Conservation (phyloP, 2,113 vertebrate genomes). For the Donacobius atricapilla region DNA sequence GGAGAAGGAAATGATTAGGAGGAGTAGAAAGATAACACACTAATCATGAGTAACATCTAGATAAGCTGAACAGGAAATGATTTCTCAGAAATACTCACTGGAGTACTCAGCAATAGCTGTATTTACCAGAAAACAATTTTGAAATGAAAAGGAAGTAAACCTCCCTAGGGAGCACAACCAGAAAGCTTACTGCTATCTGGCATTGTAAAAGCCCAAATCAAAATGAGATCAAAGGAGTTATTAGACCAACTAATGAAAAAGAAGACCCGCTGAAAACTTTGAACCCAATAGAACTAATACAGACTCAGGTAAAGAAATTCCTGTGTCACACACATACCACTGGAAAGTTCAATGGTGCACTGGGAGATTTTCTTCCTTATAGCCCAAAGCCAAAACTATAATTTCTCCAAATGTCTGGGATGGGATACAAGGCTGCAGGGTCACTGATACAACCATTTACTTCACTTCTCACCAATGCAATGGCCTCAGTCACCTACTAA, state of each 20-base stretch:
- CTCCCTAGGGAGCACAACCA: neutral
- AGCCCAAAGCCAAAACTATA: neutral
- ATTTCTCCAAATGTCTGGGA: neutral
- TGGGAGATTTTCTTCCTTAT: neutral
- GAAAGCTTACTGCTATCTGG: neutral
- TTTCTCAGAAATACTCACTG: neutral
- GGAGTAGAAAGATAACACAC: neutral
- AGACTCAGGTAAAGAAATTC: neutral
- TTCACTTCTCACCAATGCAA: neutral
- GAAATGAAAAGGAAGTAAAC: neutral
- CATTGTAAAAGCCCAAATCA: neutral
- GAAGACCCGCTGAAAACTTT: neutral
- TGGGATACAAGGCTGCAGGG: neutral
- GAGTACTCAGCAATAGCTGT: neutral
- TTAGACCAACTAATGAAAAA: neutral
- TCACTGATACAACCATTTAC: neutral
- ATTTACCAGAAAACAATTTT: neutral
- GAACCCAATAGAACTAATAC: neutral
- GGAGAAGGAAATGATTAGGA: conserved; percentile 2
- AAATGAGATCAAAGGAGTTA: neutral
- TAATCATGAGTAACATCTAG: conserved; percentile 27
- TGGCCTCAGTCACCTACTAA: neutral
- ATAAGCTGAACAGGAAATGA: conserved; percentile 16
- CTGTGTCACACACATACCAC: neutral
- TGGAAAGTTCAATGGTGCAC: neutral